Evolutionary conservation across 2,888 invertebrate genomes (phyloP).

Genomic region (Furcula furcula): DNA sequence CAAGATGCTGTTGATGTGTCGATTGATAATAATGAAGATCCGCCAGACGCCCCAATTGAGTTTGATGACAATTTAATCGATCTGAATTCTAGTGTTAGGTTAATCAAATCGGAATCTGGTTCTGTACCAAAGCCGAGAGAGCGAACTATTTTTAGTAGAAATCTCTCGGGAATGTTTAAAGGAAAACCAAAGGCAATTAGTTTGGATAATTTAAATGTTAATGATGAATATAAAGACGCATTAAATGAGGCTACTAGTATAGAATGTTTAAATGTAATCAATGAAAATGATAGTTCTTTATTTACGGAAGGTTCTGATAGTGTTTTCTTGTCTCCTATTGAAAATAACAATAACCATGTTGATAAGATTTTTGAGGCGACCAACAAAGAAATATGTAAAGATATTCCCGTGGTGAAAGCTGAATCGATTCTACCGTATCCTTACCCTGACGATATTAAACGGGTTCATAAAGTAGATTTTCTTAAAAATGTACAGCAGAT

Average conservation of each 20-base stretch:
- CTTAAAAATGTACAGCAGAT: conserved; percentile 17
- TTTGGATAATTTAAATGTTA: conserved; percentile 59
- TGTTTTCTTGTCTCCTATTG: conserved; percentile 50
- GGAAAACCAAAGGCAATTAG: conserved; percentile 74
- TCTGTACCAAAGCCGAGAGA: conserved; percentile 33
- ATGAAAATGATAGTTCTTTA: conserved; percentile 53
- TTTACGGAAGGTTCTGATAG: conserved; percentile 63
- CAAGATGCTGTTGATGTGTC: conserved; percentile 59
- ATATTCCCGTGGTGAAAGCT: conserved; percentile 54
- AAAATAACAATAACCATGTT: conserved; percentile 43
- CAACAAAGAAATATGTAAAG: conserved; percentile 17
- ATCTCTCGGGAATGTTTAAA: conserved; percentile 54
- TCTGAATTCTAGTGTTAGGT: conserved; percentile 30
- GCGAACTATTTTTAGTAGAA: conserved; percentile 52
- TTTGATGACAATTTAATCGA: conserved; percentile 29
- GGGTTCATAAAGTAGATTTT: conserved; percentile 25
- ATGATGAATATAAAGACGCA: conserved; percentile 49
- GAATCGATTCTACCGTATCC: conserved; percentile 56
- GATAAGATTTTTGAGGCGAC: conserved; percentile 20
- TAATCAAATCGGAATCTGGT: conserved; percentile 48
- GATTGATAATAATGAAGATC: conserved; percentile 29
- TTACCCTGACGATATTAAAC: conserved; percentile 50
- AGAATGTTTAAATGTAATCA: conserved; percentile 49
- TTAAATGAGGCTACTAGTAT: conserved; percentile 69
- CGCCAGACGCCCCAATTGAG: conserved; percentile 23